Percentiles rank a stretch among this genome's conserved stretches.
phyloP scores from a whole-genome alignment of 2,888 invertebrate species.

The Tiliacea aurago region DNA sequence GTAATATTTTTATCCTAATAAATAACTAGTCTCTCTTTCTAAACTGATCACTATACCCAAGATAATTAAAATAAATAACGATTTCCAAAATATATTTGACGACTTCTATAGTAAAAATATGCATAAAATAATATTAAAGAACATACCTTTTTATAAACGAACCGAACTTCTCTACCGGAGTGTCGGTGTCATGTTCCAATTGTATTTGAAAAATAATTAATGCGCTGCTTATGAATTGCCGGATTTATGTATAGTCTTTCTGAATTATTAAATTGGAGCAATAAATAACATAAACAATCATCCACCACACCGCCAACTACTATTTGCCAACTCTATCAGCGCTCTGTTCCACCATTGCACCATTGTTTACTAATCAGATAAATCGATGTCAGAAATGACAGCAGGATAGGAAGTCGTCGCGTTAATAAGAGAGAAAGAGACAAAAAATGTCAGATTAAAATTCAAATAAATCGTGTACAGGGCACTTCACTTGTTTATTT shows the following conservation, averaged over 20 bases:
- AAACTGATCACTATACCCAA: constrained; percentile 1
- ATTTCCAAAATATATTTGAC: neutral
- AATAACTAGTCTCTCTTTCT: neutral
- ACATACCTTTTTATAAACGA: constrained; percentile 50
- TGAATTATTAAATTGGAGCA: constrained; percentile 42
- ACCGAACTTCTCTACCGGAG: constrained; percentile 35
- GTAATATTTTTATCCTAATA: constrained; percentile 4
- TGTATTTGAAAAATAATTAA: constrained; percentile 24
- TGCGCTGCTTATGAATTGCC: constrained; percentile 20
- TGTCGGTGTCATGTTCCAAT: constrained; percentile 48
- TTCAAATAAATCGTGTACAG: constrained; percentile 16
- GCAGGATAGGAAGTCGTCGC: constrained; percentile 11
- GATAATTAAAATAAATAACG: constrained; percentile 8
- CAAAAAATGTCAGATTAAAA: neutral
- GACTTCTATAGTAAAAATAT: neutral
- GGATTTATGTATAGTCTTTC: constrained; percentile 27
- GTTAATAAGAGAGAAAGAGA: neutral
- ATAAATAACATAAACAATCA: constrained; percentile 37
- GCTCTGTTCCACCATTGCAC: constrained; percentile 21
- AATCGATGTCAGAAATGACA: constrained; percentile 43
- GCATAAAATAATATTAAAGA: constrained; percentile 34
- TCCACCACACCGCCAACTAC: constrained; percentile 21
- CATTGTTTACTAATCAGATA: constrained; percentile 30
- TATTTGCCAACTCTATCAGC: constrained; percentile 11
- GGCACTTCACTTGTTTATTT: neutral